These are phyloP conservation scores for Megaceryle maxima DNA, from an alignment of 2,113 vertebrate genomes.

Conservation along the genomic window DNA sequence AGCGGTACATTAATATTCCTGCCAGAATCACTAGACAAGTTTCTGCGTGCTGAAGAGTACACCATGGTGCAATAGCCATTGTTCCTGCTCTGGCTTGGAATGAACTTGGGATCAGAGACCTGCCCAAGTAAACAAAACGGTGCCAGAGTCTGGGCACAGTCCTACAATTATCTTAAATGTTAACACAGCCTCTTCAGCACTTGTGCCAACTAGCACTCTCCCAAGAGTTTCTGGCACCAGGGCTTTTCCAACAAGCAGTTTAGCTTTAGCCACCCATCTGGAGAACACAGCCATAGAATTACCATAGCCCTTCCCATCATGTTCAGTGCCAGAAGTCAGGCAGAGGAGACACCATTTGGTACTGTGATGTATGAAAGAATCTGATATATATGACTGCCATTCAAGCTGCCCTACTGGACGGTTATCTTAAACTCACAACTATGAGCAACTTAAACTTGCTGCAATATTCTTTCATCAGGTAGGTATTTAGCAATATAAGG, in stretches of 20 bases:
- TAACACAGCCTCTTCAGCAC: not conserved
- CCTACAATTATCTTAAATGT: not conserved
- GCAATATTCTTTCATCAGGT: not conserved
- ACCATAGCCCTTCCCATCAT: not conserved
- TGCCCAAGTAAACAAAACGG: not conserved
- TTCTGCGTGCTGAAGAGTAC: not conserved
- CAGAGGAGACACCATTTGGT: not conserved
- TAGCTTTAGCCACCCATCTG: not conserved
- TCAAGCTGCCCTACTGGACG: not conserved
- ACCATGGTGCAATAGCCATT: not conserved
- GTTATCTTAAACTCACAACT: not conserved
- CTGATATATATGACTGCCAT: not conserved
- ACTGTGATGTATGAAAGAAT: not conserved
- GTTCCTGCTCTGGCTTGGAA: not conserved
- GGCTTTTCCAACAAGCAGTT: not conserved
- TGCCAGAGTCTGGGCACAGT: not conserved
- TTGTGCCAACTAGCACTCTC: not conserved
- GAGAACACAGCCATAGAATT: not conserved
- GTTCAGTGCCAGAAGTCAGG: not conserved
- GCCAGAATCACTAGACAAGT: not conserved
- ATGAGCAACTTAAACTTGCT: not conserved
- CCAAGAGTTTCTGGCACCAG: not conserved
- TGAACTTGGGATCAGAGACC: not conserved
- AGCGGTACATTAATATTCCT: not conserved
- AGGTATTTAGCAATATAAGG: not conserved